These are phyloP conservation scores for Stichopus horrens DNA, from an alignment of 53 echinoderm and acorn worm species.

Conservation along the genomic window DNA sequence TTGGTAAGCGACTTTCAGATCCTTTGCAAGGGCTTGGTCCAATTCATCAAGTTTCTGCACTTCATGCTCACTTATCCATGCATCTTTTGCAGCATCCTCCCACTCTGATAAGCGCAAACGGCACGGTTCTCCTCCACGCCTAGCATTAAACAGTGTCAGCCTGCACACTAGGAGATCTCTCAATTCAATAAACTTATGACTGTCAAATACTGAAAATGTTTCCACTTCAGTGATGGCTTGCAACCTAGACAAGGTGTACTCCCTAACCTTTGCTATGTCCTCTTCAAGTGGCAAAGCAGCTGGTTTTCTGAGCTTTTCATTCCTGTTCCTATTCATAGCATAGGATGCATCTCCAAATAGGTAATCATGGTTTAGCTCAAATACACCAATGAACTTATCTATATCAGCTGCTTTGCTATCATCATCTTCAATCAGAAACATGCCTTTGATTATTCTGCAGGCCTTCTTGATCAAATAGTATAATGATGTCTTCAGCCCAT, in stretches of 20 bases:
- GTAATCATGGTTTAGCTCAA: slow-evolving; percentile 58
- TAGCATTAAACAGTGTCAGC: slow-evolving; percentile 67
- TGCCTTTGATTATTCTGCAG: slow-evolving; percentile 49
- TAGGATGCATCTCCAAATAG: slow-evolving; percentile 59
- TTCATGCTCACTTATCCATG: slow-evolving; percentile 23
- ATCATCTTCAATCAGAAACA: slow-evolving; percentile 49
- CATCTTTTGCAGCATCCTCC: slow-evolving; percentile 35
- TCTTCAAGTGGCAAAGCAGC: slow-evolving; percentile 51
- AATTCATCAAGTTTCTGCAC: slow-evolving; percentile 35
- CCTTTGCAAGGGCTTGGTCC: slow-evolving; percentile 34
- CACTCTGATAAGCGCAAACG: slow-evolving; percentile 34
- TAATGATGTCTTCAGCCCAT: slow-evolving; percentile 63
- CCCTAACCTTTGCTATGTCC: slow-evolving; percentile 30
- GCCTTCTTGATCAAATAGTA: slow-evolving; percentile 58
- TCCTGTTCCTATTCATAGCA: slow-evolving; percentile 23
- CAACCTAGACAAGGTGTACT: slow-evolving; percentile 46
- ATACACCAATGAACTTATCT: slow-evolving; percentile 63
- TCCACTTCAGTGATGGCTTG: neutral
- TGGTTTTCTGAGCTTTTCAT: slow-evolving; percentile 50
- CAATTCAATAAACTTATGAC: slow-evolving; percentile 48
- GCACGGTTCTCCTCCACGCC: slow-evolving; percentile 58
- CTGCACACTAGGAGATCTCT: slow-evolving; percentile 53
- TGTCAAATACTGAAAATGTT: slow-evolving; percentile 31
- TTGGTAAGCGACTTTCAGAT: slow-evolving; percentile 64
- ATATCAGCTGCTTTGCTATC: slow-evolving; percentile 53